Evolutionary conservation across 2,797 vertebrate species (phyloP).

Genomic region (Gymnothorax javanicus): DNA sequence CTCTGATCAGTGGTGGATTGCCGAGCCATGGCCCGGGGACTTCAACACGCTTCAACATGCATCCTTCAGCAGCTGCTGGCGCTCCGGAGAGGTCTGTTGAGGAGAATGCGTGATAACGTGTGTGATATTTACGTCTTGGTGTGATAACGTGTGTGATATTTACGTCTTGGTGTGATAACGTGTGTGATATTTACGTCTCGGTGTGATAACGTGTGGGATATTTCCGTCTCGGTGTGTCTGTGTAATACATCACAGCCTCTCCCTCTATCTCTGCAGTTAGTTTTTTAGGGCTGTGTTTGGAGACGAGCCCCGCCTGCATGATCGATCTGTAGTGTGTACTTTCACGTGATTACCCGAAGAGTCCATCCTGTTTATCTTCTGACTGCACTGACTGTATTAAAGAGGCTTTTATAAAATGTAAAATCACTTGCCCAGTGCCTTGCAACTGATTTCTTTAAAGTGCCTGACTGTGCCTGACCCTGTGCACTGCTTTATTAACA

Average conservation of each 20-base stretch:
- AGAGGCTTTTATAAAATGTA: conserved; percentile 61
- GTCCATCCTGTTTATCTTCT: not conserved
- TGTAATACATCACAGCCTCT: no score
- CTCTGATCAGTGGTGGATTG: conserved; percentile 60
- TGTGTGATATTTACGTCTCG: no score
- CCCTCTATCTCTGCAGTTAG: no score
- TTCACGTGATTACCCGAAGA: not conserved
- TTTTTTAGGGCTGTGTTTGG: not conserved
- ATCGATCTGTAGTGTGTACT: not conserved
- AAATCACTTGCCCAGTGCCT: conserved; percentile 60
- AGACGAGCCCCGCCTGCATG: not conserved
- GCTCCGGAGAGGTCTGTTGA: conserved; percentile 57
- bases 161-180: no score
- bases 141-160: no score
- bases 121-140: no score
- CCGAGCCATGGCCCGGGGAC: conserved; percentile 67
- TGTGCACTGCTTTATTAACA: conserved; percentile 65
- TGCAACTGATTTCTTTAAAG: conserved; percentile 71
- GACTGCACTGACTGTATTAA: conserved; percentile 54
- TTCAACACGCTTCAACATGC: conserved; percentile 68
- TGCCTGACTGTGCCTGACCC: conserved; percentile 61
- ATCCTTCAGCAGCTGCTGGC: conserved; percentile 58
- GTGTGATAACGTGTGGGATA: no score
- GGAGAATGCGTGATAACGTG: no score
- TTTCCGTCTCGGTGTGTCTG: no score